Percentiles rank a stretch among this genome's conserved stretches.
Conservation (phyloP, 1,140 invertebrate species). For the Macrobrachium rosenbergii region DNA sequence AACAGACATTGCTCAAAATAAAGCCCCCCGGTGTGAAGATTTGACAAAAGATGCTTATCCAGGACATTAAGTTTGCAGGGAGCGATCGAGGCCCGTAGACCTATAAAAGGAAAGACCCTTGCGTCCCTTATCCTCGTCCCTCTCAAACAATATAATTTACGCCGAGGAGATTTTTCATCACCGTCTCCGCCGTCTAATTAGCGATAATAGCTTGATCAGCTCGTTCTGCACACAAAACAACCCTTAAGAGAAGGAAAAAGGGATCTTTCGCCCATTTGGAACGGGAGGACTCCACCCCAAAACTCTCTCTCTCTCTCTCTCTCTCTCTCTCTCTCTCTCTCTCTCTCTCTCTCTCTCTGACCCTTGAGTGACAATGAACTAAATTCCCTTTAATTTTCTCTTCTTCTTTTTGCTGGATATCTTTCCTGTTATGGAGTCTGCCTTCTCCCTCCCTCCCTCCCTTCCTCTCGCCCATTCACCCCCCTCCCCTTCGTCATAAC, state of each 20-base stretch:
- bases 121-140: neutral
- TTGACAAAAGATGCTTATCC: too few relatives aligned
- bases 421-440: neutral
- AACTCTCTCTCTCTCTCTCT: neutral
- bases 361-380: neutral
- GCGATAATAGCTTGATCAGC: constrained; percentile 51
- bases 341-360: neutral
- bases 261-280: neutral
- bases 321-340: constrained; percentile 1
- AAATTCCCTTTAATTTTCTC: neutral
- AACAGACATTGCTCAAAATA: too few relatives aligned
- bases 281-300: too few relatives aligned
- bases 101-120: neutral
- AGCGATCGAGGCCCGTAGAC: neutral
- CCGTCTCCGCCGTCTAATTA: constrained; percentile 37
- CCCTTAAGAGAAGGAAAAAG: neutral
- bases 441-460: neutral
- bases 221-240: neutral
- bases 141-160: constrained; percentile 21
- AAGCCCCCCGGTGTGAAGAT: too few relatives aligned
- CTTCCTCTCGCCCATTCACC: neutral
- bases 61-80: too few relatives aligned
- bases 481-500: neutral
- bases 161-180: constrained; percentile 16
- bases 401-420: neutral